Base-by-base conservation (phyloP, 2,888 invertebrate species). In the Dioctria rufipes region DNA sequence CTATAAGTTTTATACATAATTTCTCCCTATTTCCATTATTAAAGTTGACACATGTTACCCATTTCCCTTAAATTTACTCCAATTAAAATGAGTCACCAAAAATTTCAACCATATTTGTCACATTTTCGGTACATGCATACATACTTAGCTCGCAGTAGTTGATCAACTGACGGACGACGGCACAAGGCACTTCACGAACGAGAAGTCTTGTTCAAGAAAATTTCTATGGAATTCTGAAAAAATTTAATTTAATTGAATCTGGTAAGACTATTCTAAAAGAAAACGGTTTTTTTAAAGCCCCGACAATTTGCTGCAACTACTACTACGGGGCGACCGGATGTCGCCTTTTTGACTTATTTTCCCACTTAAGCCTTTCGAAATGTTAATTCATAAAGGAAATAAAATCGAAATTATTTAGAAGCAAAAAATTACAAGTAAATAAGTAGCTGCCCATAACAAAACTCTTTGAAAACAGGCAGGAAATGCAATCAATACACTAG, bases 401-500 rank as follows among this genome's bases (percentile, higher is more conserved):
- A 51, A 8, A 51, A 51, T 5, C 11, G 8, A 39, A 63, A 37
- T 63, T 37, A 39, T 5, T n/a, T 13, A n/a, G 25, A 6, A 63
- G 63, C 3, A 63, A 8, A 39, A 25, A 54, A 54, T n/a, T 46
- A 54, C n/a, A 6, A 54, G 3, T n/a, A 54, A 54, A 51, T 25
- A 25, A 25, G 25, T 61, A 25, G 6, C n/a, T 13, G 13, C n/a
- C n/a, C 42, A 43, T 5, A 42, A 66, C 54, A 11, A 6, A n/a
- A 43, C 40, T 66, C 25, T 25, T 25, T n/a, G 43, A 3, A 43
- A 3, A 6, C 11, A 13, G 11, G 46, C 63, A 77, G 63, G 77
- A 77, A 77, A 63, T 63, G 63, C 77, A 77, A 77, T 77, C 77
- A 39, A 77, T 77, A 77, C 63, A 77, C 73, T 60, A 25, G 60